Evolutionary conservation across 1,140 invertebrate species (phyloP), one percentile per base, ranked within the genome.

Genomic region (Stenopsyche tienmushanensis): DNA sequence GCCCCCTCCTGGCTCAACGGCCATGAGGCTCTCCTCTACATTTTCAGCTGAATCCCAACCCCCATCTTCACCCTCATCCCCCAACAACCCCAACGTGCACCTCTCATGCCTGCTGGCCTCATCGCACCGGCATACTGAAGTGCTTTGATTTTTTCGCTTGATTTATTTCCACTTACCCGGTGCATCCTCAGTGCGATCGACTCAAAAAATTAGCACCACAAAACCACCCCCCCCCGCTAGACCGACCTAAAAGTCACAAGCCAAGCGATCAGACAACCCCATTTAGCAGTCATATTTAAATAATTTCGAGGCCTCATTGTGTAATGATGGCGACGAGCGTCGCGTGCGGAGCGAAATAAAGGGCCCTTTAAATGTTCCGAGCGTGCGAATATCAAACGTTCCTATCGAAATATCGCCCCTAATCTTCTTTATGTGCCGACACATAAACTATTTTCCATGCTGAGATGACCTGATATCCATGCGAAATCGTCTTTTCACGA

Each of bases 101-200:
- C 44, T 26, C 42, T 26, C 17, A 26, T 13, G 3, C 34, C 34
- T 1, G 9, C 58, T 10, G 29, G 29, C n/a, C 20, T 13, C 3
- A 21, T 24, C 54, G 41, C 39, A 34, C 24, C 26, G 13, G 17
- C 15, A 49, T 2, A 10, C 5, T 47, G 29, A 34, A 17, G 29
- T 58, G 59, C 45, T 62, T 62, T 62, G 59, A 62, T 62, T 62
- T 50, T 50, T 24, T 7, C 59, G 59, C 59, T 62, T 25, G 44
- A 50, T 17, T 62, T 26, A 62, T 39, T 62, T 57, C 34, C 26
- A 34, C 29, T 34, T 25, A 59, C 29, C 45, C 47, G 45, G 45
- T 50, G 59, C 59, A 62, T 62, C 29, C 20, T 50, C 23, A 8
- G 50, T 24, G 44, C 5, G 29, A 39, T 8, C 7, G 7, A 13